Percentiles rank a stretch among this genome's conserved stretches.
Conservation (phyloP, 2,113 vertebrate genomes). For the Lasiurus borealis region DNA sequence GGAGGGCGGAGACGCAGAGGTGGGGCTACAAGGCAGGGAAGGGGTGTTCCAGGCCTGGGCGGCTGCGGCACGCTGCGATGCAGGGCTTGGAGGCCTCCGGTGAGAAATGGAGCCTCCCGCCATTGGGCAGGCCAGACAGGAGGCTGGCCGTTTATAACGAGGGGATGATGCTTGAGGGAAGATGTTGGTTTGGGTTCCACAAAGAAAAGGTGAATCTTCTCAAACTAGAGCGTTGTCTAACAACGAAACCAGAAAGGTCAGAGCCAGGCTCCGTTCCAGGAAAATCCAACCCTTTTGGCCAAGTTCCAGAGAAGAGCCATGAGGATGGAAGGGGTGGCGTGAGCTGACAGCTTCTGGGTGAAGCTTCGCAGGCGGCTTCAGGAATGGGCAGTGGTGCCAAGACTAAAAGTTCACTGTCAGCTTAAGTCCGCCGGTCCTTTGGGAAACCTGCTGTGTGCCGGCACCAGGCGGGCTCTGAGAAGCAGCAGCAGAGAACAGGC, state of each 20-base stretch:
- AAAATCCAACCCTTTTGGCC: neutral
- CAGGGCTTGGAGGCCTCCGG: rapidly evolving
- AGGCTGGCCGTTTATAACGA: neutral
- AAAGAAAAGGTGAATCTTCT: neutral
- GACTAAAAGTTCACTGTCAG: neutral
- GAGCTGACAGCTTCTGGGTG: neutral
- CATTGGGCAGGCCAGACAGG: neutral
- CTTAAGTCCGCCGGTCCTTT: neutral
- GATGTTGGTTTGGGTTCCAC: neutral
- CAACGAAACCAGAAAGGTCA: neutral
- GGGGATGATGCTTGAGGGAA: neutral
- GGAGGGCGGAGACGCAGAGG: neutral
- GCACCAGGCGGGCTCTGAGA: neutral
- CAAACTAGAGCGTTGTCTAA: neutral
- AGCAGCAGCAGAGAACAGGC: neutral
- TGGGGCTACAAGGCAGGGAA: neutral
- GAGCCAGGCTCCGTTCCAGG: neutral
- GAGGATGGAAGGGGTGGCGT: neutral
- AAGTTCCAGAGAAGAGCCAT: neutral
- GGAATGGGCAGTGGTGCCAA: neutral
- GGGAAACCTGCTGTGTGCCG: neutral
- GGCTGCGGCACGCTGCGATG: rapidly evolving
- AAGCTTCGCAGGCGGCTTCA: neutral
- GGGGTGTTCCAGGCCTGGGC: neutral
- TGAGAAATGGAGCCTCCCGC: neutral